Conservation (phyloP, 2,888 invertebrate genomes). For the Eupithecia subumbrata region DNA sequence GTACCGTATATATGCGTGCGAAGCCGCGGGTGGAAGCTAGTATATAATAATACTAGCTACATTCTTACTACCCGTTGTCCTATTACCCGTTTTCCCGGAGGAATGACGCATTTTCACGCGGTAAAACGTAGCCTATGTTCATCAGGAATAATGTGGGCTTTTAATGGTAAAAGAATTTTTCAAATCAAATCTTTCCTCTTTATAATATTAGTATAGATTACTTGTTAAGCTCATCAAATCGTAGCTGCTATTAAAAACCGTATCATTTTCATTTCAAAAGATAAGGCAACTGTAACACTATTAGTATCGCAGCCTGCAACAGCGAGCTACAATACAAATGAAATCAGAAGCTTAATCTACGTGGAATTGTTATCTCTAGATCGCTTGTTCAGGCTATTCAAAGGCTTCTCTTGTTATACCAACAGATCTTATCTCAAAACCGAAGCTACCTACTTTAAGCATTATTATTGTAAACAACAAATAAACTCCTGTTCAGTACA, state of each 20-base stretch:
- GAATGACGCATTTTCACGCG: too few species aligned
- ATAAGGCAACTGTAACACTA: neutral
- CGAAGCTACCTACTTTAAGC: slow-evolving; percentile 22
- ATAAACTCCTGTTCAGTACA: neutral
- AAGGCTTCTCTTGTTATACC: slow-evolving; percentile 51
- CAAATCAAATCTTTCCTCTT: too few species aligned
- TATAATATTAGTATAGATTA: too few species aligned
- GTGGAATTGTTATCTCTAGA: slow-evolving; percentile 57
- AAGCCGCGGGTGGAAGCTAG: too few species aligned
- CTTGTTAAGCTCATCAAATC: neutral
- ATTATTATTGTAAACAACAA: neutral
- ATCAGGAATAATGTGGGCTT: too few species aligned
- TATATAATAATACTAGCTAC: too few species aligned
- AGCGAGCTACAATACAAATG: slow-evolving; percentile 9
- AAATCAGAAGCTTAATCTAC: slow-evolving; percentile 29
- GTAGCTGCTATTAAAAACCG: neutral
- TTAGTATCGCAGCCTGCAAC: slow-evolving; percentile 1
- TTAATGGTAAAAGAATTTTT: too few species aligned
- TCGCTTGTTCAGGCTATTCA: slow-evolving; percentile 55
- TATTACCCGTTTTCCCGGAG: too few species aligned
- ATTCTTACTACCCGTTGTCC: too few species aligned
- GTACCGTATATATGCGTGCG: too few species aligned
- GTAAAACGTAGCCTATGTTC: too few species aligned
- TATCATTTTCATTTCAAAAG: neutral
- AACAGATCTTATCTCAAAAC: slow-evolving; percentile 53